Evolutionary conservation across 2,888 invertebrate genomes (phyloP), one percentile per base, ranked within the genome.

Genomic region (Barypeithes pellucidus): DNA sequence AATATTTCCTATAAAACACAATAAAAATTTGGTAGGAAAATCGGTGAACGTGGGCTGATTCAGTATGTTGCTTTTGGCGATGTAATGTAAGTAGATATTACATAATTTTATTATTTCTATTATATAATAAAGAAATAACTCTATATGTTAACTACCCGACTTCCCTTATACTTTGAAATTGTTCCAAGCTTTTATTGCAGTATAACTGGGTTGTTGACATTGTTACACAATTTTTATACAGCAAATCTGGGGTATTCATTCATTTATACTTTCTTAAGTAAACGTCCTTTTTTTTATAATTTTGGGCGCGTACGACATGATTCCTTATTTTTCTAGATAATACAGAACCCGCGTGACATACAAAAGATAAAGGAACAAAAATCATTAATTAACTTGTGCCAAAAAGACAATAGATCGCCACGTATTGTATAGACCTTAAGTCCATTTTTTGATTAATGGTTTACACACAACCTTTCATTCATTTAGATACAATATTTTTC

Each of bases 1-100:
- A 77, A 76, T 75, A 74, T 68, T 74, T 39, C 41, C 9, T 54
- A 54, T 29, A 54, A 54, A 54, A 67, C 39, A 65, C 29, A 57
- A 72, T 70, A 72, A 72, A 67, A 59, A 63, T 50, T 36, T 33
- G 54, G 22, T 50, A 54, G 47, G 52, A 20, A 41, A 69, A 47
- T 62, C 41, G 29, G 43, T 24, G 57, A 62, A 41, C 24, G 16
- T 63, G 62, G 62, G 57, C 39, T 16, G 47, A 12, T 45, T 22
- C 18, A 20, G 39, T 59, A 50, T 52, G 41, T 60, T 59, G 8
- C 43, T 67, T 33, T 43, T 9, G n/a, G 9, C 4, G n/a, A n/a
- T n/a, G n/a, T n/a, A n/a, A n/a, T n/a, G n/a, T n/a, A n/a, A n/a
- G n/a, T n/a, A n/a, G n/a, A n/a, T n/a, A n/a, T n/a, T n/a, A n/a